Evolutionary conservation across 2,113 vertebrate species (phyloP).

Genomic region (Notothenia coriiceps): DNA sequence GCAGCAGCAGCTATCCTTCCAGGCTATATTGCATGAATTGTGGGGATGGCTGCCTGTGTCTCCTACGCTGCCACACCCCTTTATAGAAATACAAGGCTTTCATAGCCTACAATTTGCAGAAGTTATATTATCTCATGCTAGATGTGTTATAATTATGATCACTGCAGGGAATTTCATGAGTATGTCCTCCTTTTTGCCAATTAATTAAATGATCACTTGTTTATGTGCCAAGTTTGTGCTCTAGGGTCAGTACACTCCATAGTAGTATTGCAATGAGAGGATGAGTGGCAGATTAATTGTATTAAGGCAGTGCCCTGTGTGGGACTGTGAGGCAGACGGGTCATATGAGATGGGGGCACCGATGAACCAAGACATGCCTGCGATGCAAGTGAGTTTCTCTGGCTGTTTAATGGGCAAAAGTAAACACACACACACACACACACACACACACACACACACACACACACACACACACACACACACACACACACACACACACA

Average conservation of each 20-base stretch:
- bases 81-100: constrained; percentile 25
- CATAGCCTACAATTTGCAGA: neutral
- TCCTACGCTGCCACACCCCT: constrained; percentile 75
- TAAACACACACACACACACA: constrained; percentile 15
- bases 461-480: neutral
- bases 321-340: constrained; percentile 7
- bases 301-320: neutral
- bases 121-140: constrained; percentile 14
- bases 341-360: constrained; percentile 35
- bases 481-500: neutral
- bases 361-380: constrained; percentile 23
- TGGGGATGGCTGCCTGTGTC: constrained; percentile 27
- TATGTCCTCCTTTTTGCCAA: neutral
- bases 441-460: neutral
- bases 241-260: constrained; percentile 15
- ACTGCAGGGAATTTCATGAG: constrained; percentile 5
- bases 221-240: constrained; percentile 26
- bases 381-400: constrained; percentile 48
- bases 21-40: constrained; percentile 5
- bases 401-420: constrained; percentile 53
- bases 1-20: constrained; percentile 2
- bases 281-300: neutral
- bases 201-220: neutral
- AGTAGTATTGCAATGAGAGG: constrained; percentile 9
- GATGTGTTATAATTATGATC: neutral